These are phyloP conservation scores for Columba janthina DNA, from an alignment of 2,113 vertebrate genomes.

Conservation along the genomic window DNA sequence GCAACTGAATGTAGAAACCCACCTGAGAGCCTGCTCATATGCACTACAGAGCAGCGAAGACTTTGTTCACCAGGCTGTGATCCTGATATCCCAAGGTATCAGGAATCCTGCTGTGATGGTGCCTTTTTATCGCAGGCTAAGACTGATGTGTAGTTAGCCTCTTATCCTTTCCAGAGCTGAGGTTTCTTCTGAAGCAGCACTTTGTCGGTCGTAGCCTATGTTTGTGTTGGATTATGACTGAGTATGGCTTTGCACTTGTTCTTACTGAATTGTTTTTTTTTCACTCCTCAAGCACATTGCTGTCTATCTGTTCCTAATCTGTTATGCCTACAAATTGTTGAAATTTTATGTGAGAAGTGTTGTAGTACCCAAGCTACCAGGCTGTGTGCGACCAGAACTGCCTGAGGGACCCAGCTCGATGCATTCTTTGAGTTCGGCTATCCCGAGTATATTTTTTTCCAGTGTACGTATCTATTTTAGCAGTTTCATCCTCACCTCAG, in stretches of 20 bases:
- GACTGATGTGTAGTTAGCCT: background rate
- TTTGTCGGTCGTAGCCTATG: background rate
- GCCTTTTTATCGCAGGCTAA: background rate
- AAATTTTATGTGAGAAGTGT: background rate
- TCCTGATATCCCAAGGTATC: background rate
- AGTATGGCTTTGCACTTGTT: background rate
- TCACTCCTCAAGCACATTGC: background rate
- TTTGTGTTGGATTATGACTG: background rate
- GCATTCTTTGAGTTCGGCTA: background rate
- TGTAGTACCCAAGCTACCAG: background rate
- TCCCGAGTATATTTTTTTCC: background rate
- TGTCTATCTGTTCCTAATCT: background rate
- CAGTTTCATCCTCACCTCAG: background rate
- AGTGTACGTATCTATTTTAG: background rate
- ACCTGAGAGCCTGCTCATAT: background rate
- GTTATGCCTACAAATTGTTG: background rate
- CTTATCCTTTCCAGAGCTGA: background rate
- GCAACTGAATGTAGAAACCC: background rate
- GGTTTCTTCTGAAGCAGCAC: background rate
- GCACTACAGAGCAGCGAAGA: background rate
- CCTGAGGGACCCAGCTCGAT: background rate
- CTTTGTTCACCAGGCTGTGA: background rate
- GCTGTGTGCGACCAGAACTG: background rate
- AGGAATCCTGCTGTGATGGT: background rate
- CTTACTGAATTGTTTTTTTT: background rate